phyloP scores from a whole-genome alignment of 2,797 vertebrate species.

The Microcaecilia unicolor region DNA sequence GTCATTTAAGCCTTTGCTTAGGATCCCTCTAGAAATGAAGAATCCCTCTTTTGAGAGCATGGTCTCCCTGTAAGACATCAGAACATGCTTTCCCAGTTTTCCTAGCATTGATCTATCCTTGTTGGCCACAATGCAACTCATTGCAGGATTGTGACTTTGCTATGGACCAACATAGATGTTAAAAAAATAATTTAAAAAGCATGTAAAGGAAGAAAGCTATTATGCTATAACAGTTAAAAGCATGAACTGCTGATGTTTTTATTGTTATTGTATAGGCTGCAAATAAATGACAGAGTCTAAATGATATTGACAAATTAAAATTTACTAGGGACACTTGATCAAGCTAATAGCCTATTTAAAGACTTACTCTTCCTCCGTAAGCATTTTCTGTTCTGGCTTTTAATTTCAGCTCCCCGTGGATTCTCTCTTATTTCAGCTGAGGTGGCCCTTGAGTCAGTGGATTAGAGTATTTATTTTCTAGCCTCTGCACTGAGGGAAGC shows the following conservation, averaged over 20 bases:
- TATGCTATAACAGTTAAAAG: slow-evolving; percentile 25
- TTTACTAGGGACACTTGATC: slow-evolving; percentile 30
- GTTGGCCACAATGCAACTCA: background rate
- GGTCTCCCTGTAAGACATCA: background rate
- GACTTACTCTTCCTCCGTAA: too few relatives aligned
- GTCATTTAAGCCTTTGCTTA: too few relatives aligned
- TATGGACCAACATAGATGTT: too few relatives aligned
- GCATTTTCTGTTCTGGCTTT: slow-evolving; percentile 27
- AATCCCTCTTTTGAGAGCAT: background rate
- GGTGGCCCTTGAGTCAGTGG: slow-evolving; percentile 40
- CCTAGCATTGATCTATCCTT: background rate
- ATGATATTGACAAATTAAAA: slow-evolving; percentile 47
- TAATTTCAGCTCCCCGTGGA: slow-evolving; percentile 35
- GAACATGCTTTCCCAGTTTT: background rate
- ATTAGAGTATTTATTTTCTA: background rate
- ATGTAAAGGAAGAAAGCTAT: background rate
- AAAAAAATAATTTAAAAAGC: too few relatives aligned
- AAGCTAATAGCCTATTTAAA: slow-evolving; percentile 56
- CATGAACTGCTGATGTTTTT: background rate
- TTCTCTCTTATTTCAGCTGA: slow-evolving; percentile 34
- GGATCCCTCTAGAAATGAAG: too few relatives aligned
- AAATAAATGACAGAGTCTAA: slow-evolving; percentile 47
- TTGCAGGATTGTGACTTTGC: too few relatives aligned
- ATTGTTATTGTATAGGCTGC: slow-evolving; percentile 26
- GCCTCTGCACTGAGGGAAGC: background rate